Conservation (phyloP, 2,113 vertebrate species). For the Laterallus jamaicensis region DNA sequence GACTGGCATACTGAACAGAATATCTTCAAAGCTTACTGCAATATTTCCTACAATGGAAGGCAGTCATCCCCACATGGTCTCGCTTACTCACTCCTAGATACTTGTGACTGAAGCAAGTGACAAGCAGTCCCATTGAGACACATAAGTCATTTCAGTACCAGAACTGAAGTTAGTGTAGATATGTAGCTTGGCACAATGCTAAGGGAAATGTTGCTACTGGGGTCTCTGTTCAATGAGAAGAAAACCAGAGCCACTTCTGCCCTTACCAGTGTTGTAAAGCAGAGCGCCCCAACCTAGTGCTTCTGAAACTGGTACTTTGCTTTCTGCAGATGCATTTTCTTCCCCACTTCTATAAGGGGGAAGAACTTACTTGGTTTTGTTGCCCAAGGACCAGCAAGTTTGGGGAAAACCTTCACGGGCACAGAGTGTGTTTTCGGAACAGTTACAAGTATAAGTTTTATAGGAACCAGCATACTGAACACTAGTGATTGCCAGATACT, state of each 20-base stretch:
- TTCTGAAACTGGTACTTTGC: not conserved
- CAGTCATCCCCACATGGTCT: not conserved
- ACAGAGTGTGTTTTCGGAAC: not conserved
- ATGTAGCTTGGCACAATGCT: not conserved
- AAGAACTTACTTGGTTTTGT: not conserved
- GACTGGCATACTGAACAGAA: not conserved
- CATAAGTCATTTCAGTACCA: not conserved
- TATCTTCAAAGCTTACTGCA: not conserved
- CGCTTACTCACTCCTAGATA: not conserved
- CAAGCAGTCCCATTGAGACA: not conserved
- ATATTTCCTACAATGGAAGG: not conserved
- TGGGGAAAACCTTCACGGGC: not conserved
- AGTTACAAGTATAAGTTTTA: not conserved
- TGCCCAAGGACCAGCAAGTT: not conserved
- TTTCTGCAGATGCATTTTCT: not conserved
- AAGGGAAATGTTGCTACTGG: not conserved
- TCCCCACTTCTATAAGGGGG: not conserved
- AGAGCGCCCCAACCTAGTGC: not conserved
- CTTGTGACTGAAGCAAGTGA: not conserved
- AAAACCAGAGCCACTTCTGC: not conserved
- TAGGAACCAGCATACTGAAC: not conserved
- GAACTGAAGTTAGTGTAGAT: not conserved
- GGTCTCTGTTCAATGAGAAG: not conserved
- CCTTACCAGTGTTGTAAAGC: not conserved
- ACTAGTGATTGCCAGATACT: not conserved